These are phyloP conservation scores for Venustaconcha ellipsiformis DNA, from an alignment of 1,140 invertebrate species.

Conservation along the genomic window DNA sequence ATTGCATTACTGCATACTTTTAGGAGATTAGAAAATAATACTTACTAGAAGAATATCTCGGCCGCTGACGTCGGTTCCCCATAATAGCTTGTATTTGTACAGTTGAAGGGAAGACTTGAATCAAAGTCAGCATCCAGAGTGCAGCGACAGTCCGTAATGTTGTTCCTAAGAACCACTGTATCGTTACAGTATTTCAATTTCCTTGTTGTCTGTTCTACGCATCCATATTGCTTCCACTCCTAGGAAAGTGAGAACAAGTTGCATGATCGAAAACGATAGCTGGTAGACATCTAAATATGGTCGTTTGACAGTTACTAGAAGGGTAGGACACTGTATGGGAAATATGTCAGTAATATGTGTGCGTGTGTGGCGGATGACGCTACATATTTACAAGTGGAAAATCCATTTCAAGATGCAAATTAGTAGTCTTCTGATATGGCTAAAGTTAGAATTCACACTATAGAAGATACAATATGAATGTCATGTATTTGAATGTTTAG, in stretches of 20 bases:
- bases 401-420: no score
- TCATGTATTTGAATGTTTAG: no score
- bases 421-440: no score
- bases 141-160: slow-evolving; percentile 4
- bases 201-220: slow-evolving; percentile 9
- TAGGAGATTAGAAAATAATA: no score
- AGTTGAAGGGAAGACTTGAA: background rate
- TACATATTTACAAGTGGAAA: no score
- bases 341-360: background rate
- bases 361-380: background rate
- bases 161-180: background rate
- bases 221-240: slow-evolving; percentile 22
- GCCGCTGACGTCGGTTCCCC: background rate
- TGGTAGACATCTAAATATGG: no score
- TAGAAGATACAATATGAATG: no score
- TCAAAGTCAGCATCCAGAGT: slow-evolving; percentile 1
- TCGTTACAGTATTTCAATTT: slow-evolving; percentile 10
- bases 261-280: background rate
- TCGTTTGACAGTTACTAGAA: no score
- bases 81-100: slow-evolving; percentile 6
- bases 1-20: no score
- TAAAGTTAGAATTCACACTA: no score
- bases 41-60: slow-evolving; percentile 12
- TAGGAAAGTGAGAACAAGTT: background rate
- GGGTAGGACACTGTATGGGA: background rate